These are phyloP conservation scores for Cromileptes altivelis DNA, from an alignment of 2,113 vertebrate species.

Conservation along the genomic window DNA sequence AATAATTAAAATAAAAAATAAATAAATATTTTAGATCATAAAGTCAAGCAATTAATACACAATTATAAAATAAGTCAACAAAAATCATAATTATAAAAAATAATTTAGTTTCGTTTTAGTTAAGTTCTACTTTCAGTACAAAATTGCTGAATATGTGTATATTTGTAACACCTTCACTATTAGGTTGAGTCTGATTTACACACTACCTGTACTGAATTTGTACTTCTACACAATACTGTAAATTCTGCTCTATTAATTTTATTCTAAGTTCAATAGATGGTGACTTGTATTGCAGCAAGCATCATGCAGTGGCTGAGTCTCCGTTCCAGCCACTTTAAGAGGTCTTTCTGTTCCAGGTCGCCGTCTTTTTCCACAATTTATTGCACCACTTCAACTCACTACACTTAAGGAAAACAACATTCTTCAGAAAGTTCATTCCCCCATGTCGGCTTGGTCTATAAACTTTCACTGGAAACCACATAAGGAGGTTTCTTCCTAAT, in stretches of 20 bases:
- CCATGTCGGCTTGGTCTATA: slow-evolving; percentile 4
- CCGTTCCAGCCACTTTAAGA: neutral
- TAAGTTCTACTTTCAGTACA: too few species aligned
- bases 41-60: too few species aligned
- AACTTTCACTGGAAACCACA: slow-evolving; percentile 41
- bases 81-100: too few species aligned
- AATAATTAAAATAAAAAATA: too few species aligned
- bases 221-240: neutral
- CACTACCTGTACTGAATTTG: neutral
- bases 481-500: slow-evolving; percentile 28
- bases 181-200: neutral
- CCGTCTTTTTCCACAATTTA: slow-evolving; percentile 21
- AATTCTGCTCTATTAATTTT: neutral
- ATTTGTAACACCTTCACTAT: too few species aligned
- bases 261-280: neutral
- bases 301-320: neutral
- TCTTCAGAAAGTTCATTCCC: slow-evolving; percentile 45
- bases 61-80: too few species aligned
- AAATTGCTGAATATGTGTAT: too few species aligned
- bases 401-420: slow-evolving; percentile 49
- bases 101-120: too few species aligned
- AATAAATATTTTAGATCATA: too few species aligned
- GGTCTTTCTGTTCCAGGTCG: neutral
- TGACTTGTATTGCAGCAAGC: neutral
- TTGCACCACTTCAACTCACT: slow-evolving; percentile 20